Base-by-base conservation (phyloP, 1,140 invertebrate species). In the Spodoptera frugiperda region DNA sequence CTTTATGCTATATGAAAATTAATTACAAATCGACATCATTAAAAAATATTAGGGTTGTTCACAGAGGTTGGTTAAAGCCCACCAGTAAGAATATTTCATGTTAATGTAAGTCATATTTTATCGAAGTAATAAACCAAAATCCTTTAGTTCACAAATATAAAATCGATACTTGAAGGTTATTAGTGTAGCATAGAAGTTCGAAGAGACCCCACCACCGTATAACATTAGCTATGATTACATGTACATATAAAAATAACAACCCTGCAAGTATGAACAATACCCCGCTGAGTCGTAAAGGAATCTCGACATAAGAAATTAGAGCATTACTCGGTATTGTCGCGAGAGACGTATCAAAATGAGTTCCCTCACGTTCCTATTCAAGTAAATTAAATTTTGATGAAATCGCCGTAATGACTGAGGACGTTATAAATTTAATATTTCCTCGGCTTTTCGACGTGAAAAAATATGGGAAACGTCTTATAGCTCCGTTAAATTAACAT, bases 351-450 rank as follows among this genome's bases (percentile, higher is more conserved):
- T 61, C 55, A 63, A 61, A 63, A 54, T 63, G 49, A 46, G 71
- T 80, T 73, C 51, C 55, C 53, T 79, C 81, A 77, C 74, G 76
- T 83, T 79, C 48, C 78, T 72, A 82, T 82, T 76, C 78, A 80
- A 75, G 73, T 73, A 83, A 81, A 83, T 83, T 83, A 77, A 83
- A 79, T 83, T 63, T 81, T 83, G 79, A 78, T 68, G 79, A 79
- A 79, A 76, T 70, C 61, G 59, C 67, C 71, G 67, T 78, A 83
- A 83, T 79, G 76, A 63, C 77, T 79, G 68, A 10, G 65, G 63
- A 77, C 61, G 53, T 78, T 77, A 78, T 78, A 76, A 78, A 77
- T 78, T 82, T 82, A 80, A 83, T 83, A 81, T 78, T 81, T 76
- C 74, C 71, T 76, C 54, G 39, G 55, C 30, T 73, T 48, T 25